Evolutionary conservation across 1,140 invertebrate species (phyloP).

Genomic region (Bombus cullumanus): DNA sequence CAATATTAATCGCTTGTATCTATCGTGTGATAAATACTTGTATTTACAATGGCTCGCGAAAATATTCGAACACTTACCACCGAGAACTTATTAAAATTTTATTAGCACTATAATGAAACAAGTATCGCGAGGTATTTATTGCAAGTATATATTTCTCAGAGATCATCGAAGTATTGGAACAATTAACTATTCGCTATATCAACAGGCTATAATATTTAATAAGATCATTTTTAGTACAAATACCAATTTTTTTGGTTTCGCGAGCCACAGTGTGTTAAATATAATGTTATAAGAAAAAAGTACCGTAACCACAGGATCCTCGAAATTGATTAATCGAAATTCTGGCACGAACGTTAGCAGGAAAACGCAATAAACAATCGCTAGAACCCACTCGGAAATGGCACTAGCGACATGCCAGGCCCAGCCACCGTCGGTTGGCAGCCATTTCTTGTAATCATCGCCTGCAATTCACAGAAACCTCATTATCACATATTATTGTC

Average conservation of each 20-base stretch:
- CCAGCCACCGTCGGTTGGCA: constrained; percentile 86
- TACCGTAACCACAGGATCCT: constrained; percentile 75
- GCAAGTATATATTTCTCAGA: too few species aligned
- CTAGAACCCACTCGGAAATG: constrained; percentile 85
- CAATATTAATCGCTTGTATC: not conserved
- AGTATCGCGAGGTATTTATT: too few species aligned
- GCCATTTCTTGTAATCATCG: constrained; percentile 82
- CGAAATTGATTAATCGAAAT: constrained; percentile 81
- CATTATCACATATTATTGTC: not conserved
- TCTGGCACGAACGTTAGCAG: constrained; percentile 84
- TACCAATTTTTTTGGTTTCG: not conserved
- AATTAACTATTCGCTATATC: too few species aligned
- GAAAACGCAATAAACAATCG: constrained; percentile 83
- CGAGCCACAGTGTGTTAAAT: not conserved
- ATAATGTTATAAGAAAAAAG: not conserved
- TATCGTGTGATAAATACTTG: not conserved
- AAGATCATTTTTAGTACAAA: too few species aligned
- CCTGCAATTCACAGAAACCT: constrained; percentile 60
- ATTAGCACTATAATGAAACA: too few species aligned
- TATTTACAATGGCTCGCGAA: not conserved
- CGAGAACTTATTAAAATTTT: not conserved
- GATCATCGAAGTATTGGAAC: too few species aligned
- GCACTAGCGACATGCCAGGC: constrained; percentile 85
- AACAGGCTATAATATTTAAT: too few species aligned
- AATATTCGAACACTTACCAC: not conserved